phyloP scores from a whole-genome alignment of 2,113 vertebrate genomes.

The Perccottus glenii region DNA sequence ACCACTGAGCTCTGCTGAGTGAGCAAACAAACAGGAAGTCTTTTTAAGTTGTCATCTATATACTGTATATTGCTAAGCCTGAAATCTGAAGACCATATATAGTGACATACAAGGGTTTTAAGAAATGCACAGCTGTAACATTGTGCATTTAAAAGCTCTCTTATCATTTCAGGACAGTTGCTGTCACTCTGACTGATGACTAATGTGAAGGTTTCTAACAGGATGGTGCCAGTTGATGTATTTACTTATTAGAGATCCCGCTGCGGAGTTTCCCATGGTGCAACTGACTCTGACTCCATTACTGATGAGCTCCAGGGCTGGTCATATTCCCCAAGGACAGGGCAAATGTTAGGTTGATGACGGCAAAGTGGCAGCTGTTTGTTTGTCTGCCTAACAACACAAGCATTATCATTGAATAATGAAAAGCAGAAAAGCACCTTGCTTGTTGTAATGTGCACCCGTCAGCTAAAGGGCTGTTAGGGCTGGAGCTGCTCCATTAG shows the following conservation, averaged over 20 bases:
- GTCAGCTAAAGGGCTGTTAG: constrained; percentile 68
- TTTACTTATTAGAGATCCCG: constrained; percentile 56
- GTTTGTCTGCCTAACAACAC: constrained; percentile 7
- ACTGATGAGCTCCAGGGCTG: constrained; percentile 27
- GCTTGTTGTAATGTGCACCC: constrained; percentile 59
- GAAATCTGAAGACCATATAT: too few relatives aligned
- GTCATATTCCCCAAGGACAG: constrained; percentile 55
- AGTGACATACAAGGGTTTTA: background rate
- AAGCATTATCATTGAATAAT: constrained; percentile 58
- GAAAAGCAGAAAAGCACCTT: constrained; percentile 49
- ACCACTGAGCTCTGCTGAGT: too few relatives aligned
- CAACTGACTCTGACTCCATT: constrained; percentile 31
- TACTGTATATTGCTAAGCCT: too few relatives aligned
- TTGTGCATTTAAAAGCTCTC: constrained; percentile 16
- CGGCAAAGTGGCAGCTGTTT: constrained; percentile 19
- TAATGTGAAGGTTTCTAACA: constrained; percentile 57
- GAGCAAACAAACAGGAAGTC: too few relatives aligned
- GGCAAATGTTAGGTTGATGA: constrained; percentile 54
- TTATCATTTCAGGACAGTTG: constrained; percentile 38
- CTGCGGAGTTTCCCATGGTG: constrained; percentile 32
- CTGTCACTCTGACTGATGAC: constrained; percentile 52
- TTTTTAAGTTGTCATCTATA: too few relatives aligned
- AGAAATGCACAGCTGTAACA: background rate
- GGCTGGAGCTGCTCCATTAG: constrained; percentile 59
- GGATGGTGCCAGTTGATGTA: constrained; percentile 55